A percentile compares a stretch with the other conserved stretches of the same genome.
phyloP scores from a whole-genome alignment of 2,797 vertebrate genomes.

The Natrix natrix region DNA sequence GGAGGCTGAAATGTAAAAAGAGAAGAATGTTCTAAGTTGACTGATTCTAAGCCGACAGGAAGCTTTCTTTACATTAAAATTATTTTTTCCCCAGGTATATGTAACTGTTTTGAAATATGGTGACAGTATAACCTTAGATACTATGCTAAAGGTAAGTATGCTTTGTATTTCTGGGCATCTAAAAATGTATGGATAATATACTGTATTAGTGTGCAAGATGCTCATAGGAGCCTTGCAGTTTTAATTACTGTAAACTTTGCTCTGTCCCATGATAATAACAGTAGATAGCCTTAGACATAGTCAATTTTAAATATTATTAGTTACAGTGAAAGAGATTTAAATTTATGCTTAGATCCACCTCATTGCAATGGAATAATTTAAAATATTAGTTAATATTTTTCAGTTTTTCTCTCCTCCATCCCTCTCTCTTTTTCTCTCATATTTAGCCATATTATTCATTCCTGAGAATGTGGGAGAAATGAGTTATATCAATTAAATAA shows the following conservation, averaged over 20 bases:
- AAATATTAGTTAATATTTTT: background rate
- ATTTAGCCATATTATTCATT: background rate
- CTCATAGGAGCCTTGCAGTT: background rate
- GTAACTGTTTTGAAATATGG: conserved; percentile 95
- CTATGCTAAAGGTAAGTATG: conserved; percentile 91
- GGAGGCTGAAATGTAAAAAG: background rate
- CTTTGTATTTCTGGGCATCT: background rate
- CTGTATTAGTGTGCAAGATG: background rate
- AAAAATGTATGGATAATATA: fast-evolving
- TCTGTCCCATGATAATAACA: background rate
- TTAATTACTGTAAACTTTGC: background rate
- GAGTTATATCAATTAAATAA: background rate
- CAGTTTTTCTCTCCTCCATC: background rate
- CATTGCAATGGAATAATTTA: background rate
- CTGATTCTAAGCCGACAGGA: background rate
- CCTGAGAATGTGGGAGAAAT: background rate
- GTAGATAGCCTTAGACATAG: background rate
- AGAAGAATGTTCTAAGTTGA: background rate
- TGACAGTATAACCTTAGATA: conserved; percentile 87
- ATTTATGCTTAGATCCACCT: background rate
- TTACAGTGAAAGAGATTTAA: background rate
- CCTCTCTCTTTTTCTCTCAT: background rate
- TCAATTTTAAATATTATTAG: background rate
- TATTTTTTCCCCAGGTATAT: conserved; percentile 81
- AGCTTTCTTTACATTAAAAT: fast-evolving